These are phyloP conservation scores for Drosophila aff. DNA, from an alignment of 1,140 invertebrate genomes.

Conservation along the genomic window DNA sequence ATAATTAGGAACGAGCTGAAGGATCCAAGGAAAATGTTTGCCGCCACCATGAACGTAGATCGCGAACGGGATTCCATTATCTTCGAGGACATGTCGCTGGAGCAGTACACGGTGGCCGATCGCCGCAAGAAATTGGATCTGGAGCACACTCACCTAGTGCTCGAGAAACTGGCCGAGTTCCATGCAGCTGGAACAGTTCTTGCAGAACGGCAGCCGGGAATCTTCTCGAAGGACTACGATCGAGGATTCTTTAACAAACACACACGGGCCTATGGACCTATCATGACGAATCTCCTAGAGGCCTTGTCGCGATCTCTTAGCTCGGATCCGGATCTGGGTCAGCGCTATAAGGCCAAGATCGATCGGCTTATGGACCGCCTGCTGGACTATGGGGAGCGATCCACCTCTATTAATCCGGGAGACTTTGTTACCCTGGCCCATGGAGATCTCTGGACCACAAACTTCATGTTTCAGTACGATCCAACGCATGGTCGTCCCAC, in stretches of 20 bases:
- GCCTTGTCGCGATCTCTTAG: constrained; percentile 49
- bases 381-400: constrained; percentile 62
- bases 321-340: constrained; percentile 28
- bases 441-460: constrained; percentile 89
- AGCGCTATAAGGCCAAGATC: constrained; percentile 58
- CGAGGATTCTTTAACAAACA: constrained; percentile 65
- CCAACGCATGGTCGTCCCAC: constrained; percentile 11
- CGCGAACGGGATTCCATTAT: constrained; percentile 56
- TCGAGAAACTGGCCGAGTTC: constrained; percentile 87
- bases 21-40: constrained; percentile 69
- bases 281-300: constrained; percentile 53
- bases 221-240: constrained; percentile 61
- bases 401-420: constrained; percentile 65
- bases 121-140: constrained; percentile 86
- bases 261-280: constrained; percentile 47
- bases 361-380: constrained; percentile 36
- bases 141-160: constrained; percentile 84
- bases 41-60: constrained; percentile 70
- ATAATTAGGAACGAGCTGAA: constrained; percentile 46
- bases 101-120: constrained; percentile 86
- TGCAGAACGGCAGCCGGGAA: constrained; percentile 50
- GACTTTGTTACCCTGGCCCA: constrained; percentile 87
- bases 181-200: constrained; percentile 84
- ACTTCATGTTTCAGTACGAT: constrained; percentile 88
- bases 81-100: constrained; percentile 82